A percentile compares a stretch with the other conserved stretches of the same genome.
Conservation (phyloP, 2,888 invertebrate genomes). For the Eilema caniola region DNA sequence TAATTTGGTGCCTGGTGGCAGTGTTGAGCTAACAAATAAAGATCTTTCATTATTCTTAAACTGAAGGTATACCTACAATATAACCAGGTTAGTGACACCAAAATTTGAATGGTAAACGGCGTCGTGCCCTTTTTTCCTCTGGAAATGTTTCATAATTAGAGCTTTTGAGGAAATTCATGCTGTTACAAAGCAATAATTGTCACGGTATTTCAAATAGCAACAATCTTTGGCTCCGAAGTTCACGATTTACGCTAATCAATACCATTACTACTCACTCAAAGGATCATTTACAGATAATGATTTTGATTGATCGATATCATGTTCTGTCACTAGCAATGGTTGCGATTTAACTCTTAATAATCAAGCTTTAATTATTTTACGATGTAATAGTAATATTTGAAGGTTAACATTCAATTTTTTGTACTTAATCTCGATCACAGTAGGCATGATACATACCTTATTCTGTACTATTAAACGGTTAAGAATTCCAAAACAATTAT, state of each 20-base stretch:
- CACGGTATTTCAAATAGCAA: background rate
- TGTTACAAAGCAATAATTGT: background rate
- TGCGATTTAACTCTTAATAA: constrained; percentile 12
- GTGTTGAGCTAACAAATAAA: too few species aligned
- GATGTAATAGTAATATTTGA: background rate
- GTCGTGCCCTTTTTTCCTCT: too few species aligned
- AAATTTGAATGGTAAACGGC: background rate
- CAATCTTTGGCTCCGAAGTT: background rate
- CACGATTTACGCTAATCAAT: background rate
- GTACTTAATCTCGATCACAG: background rate
- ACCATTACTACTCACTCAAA: background rate
- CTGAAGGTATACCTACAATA: too few species aligned
- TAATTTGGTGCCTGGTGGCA: too few species aligned
- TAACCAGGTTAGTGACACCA: too few species aligned
- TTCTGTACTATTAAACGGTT: constrained; percentile 5
- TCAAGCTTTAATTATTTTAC: constrained; percentile 9
- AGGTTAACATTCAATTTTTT: constrained; percentile 15
- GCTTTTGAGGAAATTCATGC: background rate
- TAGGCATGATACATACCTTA: background rate
- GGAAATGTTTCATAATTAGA: too few species aligned
- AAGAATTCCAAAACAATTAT: constrained; percentile 19
- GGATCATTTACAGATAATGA: constrained; percentile 10
- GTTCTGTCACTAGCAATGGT: constrained; percentile 13
- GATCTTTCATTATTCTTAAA: too few species aligned
- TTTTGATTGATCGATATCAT: constrained; percentile 19